phyloP scores from a whole-genome alignment of 2,888 invertebrate genomes.

The Physocephala rufipes region DNA sequence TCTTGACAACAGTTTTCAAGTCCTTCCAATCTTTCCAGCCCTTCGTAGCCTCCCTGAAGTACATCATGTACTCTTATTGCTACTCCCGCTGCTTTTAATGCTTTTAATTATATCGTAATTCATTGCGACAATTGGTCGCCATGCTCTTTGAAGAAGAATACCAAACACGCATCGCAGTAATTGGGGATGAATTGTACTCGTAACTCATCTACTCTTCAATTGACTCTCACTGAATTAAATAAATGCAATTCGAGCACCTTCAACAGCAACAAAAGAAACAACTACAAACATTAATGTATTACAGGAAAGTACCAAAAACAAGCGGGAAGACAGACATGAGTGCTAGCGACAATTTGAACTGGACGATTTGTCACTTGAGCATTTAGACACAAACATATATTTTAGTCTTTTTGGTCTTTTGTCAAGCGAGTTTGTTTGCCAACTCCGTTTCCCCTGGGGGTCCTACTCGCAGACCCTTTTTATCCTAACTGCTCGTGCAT shows the following conservation, averaged over 20 bases:
- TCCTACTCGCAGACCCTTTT: too few relatives aligned
- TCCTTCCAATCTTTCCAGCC: neutral
- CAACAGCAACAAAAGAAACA: neutral
- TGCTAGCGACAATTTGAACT: neutral
- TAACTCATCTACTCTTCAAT: neutral
- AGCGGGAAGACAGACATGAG: neutral
- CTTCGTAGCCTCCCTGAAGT: neutral
- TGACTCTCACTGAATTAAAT: constrained; percentile 29
- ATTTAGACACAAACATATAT: neutral
- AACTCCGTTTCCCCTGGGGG: neutral
- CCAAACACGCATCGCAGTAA: neutral
- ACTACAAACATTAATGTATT: too few relatives aligned
- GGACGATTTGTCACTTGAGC: constrained; percentile 8
- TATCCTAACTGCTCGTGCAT: neutral
- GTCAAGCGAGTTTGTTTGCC: neutral
- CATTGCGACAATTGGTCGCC: constrained; percentile 24
- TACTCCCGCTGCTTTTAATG: neutral
- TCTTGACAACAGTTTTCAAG: too few relatives aligned
- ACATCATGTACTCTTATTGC: neutral
- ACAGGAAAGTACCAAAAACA: neutral
- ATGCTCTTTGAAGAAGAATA: neutral
- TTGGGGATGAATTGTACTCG: neutral
- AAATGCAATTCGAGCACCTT: constrained; percentile 23
- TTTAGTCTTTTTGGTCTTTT: neutral
- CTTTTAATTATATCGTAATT: constrained; percentile 23